Evolutionary conservation across 2,113 vertebrate genomes (phyloP).

Genomic region (Phylloscopus whistleri): DNA sequence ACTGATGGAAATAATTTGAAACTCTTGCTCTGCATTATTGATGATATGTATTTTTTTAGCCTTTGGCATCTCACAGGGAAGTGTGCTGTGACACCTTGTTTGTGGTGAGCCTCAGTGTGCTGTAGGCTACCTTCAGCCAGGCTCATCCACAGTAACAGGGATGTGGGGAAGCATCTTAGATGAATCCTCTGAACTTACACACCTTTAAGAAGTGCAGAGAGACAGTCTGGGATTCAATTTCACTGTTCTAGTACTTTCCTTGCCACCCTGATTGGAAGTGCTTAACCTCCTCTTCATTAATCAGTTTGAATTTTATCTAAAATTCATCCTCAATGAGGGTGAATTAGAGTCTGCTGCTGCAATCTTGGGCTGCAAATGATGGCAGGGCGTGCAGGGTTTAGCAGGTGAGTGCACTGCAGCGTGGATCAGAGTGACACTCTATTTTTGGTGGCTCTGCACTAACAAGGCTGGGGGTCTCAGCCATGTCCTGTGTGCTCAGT

Average conservation of each 20-base stretch:
- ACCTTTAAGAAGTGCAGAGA: not conserved
- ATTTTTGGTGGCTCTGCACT: not conserved
- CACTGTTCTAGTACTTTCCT: not conserved
- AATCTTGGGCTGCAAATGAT: not conserved
- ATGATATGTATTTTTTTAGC: rapidly evolving
- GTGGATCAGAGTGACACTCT: no score
- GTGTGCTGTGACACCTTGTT: not conserved
- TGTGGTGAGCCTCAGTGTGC: not conserved
- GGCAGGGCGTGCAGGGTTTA: not conserved
- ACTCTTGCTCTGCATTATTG: not conserved
- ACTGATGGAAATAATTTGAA: not conserved
- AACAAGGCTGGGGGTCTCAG: not conserved
- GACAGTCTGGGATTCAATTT: not conserved
- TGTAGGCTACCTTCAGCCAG: rapidly evolving
- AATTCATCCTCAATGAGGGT: not conserved
- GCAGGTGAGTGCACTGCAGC: not conserved
- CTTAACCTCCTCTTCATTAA: conserved; percentile 56
- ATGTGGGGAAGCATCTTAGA: not conserved
- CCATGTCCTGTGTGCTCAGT: not conserved
- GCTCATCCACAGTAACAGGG: not conserved
- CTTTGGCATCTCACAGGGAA: not conserved
- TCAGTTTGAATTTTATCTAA: conserved; percentile 51
- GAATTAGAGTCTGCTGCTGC: conserved; percentile 5
- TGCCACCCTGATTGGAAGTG: conserved; percentile 33
- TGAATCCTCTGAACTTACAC: not conserved